phyloP scores from a whole-genome alignment of 2,888 invertebrate species.

The Andrena bicolor region DNA sequence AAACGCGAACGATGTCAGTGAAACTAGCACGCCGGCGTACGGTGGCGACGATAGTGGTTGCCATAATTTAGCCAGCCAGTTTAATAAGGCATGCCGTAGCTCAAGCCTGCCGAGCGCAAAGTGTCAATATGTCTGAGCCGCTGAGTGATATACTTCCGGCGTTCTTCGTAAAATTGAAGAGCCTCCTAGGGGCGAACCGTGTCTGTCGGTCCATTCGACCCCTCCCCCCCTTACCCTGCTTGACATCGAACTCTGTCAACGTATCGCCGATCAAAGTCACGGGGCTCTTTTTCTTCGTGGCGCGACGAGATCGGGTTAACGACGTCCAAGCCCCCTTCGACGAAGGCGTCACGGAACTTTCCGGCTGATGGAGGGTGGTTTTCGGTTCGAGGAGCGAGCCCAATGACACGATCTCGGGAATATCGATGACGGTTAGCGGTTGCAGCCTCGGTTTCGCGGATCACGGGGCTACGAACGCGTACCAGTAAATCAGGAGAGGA shows the following conservation, averaged over 20 bases:
- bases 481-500: background rate
- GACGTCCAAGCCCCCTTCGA: conserved; percentile 45
- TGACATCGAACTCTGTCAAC: conserved; percentile 44
- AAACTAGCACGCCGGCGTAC: conserved; percentile 53
- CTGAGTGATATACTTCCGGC: conserved; percentile 82
- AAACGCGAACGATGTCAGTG: conserved; percentile 45
- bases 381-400: background rate
- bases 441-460: conserved; percentile 12
- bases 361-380: conserved; percentile 17
- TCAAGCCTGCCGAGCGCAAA: conserved; percentile 76
- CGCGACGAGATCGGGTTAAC: conserved; percentile 59
- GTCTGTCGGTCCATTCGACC: conserved; percentile 55
- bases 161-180: conserved; percentile 78
- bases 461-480: background rate
- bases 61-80: conserved; percentile 82
- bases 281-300: conserved; percentile 13
- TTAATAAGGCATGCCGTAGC: conserved; percentile 82
- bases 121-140: conserved; percentile 82
- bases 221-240: conserved; percentile 26
- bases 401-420: conserved; percentile 12
- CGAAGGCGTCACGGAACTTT: conserved; percentile 12
- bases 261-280: conserved; percentile 69
- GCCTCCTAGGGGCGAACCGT: conserved; percentile 64
- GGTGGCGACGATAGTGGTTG: conserved; percentile 72
- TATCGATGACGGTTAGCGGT: background rate